Conservation (phyloP, 2,113 vertebrate genomes). For the Mustelus asterias region DNA sequence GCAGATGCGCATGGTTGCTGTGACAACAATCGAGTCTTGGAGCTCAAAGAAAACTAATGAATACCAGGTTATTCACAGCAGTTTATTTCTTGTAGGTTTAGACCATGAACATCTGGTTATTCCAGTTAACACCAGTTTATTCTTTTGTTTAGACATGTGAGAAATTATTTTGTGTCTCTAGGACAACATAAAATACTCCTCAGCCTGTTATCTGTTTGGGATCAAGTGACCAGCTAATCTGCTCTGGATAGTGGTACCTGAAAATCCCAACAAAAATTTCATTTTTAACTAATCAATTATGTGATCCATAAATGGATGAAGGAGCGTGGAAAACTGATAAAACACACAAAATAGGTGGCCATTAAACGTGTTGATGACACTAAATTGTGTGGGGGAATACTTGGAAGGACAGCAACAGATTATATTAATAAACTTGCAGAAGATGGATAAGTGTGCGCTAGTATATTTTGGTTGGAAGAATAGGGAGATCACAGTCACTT, state of each 20-base stretch:
- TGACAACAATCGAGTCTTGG: neutral
- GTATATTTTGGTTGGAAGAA: neutral
- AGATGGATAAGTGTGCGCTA: neutral
- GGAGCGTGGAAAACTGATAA: neutral
- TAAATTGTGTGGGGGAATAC: neutral
- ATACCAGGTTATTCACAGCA: conserved; percentile 26
- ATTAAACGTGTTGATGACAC: neutral
- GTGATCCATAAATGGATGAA: neutral
- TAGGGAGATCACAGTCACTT: neutral
- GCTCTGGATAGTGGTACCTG: neutral
- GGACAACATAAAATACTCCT: neutral
- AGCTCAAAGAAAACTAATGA: conserved; percentile 15
- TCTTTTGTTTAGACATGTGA: conserved; percentile 14
- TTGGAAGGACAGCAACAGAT: neutral
- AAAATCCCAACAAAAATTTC: neutral
- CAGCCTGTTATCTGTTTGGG: neutral
- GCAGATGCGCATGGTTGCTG: neutral
- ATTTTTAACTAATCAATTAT: neutral
- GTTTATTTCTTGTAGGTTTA: neutral
- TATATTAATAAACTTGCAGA: neutral
- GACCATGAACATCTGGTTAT: conserved; percentile 19
- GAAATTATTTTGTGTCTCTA: neutral
- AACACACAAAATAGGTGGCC: too few relatives aligned
- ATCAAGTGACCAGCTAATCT: neutral
- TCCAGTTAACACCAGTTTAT: conserved; percentile 28